Evolutionary conservation across 2,888 invertebrate species (phyloP).

Genomic region (Gonocerus acuteangulatus): DNA sequence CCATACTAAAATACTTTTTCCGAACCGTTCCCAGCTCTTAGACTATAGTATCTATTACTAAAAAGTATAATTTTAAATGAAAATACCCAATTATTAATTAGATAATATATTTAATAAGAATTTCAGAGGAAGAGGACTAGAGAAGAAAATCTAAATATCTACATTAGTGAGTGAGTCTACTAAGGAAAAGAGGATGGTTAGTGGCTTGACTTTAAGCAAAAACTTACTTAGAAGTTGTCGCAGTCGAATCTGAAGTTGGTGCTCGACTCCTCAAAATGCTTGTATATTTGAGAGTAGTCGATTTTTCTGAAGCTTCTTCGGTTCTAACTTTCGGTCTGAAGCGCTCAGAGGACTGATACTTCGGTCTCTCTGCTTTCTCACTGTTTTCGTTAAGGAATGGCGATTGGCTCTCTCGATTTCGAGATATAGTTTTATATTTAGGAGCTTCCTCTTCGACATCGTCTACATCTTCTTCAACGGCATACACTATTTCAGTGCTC

Average conservation of each 20-base stretch:
- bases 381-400: not conserved
- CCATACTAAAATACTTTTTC: too few relatives aligned
- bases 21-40: too few relatives aligned
- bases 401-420: conserved; percentile 30
- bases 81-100: too few relatives aligned
- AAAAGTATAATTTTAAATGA: too few relatives aligned
- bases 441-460: conserved; percentile 31
- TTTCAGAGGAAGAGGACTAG: too few relatives aligned
- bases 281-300: conserved; percentile 32
- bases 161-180: too few relatives aligned
- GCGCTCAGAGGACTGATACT: conserved; percentile 29
- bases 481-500: conserved; percentile 35
- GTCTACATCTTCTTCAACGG: conserved; percentile 38
- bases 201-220: conserved; percentile 41
- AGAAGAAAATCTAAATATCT: too few relatives aligned
- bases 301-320: conserved; percentile 11
- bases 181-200: too few relatives aligned
- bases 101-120: too few relatives aligned
- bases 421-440: conserved; percentile 33
- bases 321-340: conserved; percentile 7
- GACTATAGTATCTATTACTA: too few relatives aligned
- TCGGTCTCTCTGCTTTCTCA: conserved; percentile 19
- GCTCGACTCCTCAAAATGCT: conserved; percentile 33
- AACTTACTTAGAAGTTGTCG: conserved; percentile 32
- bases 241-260: conserved; percentile 17